Base-by-base conservation (phyloP, 2,888 invertebrate species). In the Hirtodrosophila confusa region DNA sequence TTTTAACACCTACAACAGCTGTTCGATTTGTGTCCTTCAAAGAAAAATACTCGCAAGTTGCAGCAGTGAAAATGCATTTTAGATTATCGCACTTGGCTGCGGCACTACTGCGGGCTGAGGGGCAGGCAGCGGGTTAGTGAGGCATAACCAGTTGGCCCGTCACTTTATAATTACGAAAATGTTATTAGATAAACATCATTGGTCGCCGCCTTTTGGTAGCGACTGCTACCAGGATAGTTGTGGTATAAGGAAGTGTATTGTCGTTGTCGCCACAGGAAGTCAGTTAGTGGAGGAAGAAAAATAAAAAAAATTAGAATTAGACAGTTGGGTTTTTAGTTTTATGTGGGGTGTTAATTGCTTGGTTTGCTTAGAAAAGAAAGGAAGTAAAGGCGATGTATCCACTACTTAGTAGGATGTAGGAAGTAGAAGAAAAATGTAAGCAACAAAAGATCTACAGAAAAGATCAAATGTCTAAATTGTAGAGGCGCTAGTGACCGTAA, bases 1-100 rank as follows among this genome's bases (percentile, higher is more conserved):
- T 27, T 27, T 78, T 77, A 73, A 83, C 88, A 88, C 86, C 86
- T 87, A 83, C 74, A 65, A 50, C 85, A 85, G 80, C 80, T 88
- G 86, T 67, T 75, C 45, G 62, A 48, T 54, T 61, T 55, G 39
- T 24, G 51, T 74, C 60, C 55, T 58, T 49, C 50, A 31, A n/a
- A 45, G 12, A 10, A 12, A 40, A 44, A 54, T 29, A 33, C 44
- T 35, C 17, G 48, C 55, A 17, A 17, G 17, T 17, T 17, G 17
- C 17, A 17, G 17, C 17, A 70, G 75, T 83, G 80, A 76, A 85
- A 84, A 74, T 85, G 61, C 70, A 76, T 77, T 84, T 83, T 88
- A 84, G 86, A 86, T 88, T 83, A 86, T 84, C 88, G 64, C 69
- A 79, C 83, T 83, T 69, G 65, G 58, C 49, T 51, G 17, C 40